Conservation (phyloP, 2,113 vertebrate genomes). For the Notothenia coriiceps region DNA sequence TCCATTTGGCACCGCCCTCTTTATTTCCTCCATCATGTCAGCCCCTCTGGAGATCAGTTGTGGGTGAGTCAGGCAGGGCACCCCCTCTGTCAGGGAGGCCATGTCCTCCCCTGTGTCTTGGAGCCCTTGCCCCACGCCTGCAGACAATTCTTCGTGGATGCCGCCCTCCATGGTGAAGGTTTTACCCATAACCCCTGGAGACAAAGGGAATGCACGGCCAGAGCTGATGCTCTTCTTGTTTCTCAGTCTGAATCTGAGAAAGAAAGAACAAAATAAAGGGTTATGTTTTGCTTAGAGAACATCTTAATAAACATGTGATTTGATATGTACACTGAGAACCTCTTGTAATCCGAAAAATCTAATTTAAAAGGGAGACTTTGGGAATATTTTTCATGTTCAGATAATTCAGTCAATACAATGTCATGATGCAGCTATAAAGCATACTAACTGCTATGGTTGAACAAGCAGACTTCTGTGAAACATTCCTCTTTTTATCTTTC, state of each 20-base stretch:
- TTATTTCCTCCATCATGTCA: slow-evolving; percentile 88
- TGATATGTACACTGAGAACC: neutral
- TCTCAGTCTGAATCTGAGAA: slow-evolving; percentile 90
- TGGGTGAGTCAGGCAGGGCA: slow-evolving; percentile 81
- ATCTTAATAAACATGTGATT: neutral
- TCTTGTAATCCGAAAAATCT: neutral
- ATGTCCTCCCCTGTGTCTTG: slow-evolving; percentile 86
- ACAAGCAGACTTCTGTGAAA: neutral
- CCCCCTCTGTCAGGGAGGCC: slow-evolving; percentile 83
- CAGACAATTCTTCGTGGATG: slow-evolving; percentile 84
- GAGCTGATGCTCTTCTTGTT: slow-evolving; percentile 94
- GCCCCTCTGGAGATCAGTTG: slow-evolving; percentile 90
- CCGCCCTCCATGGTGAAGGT: slow-evolving; percentile 79
- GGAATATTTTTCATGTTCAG: neutral
- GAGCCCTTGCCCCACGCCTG: slow-evolving; percentile 74
- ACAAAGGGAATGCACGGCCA: slow-evolving; percentile 88
- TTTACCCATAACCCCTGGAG: slow-evolving; percentile 81
- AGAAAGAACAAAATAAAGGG: slow-evolving; percentile 2
- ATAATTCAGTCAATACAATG: neutral
- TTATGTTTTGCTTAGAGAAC: neutral
- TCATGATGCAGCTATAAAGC: neutral
- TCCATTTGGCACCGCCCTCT: slow-evolving; percentile 84
- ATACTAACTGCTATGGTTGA: neutral
- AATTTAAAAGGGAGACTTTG: neutral
- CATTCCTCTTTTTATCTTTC: neutral